Conservation (phyloP, 2,797 vertebrate genomes). For the Parotocinclus haroldoi region DNA sequence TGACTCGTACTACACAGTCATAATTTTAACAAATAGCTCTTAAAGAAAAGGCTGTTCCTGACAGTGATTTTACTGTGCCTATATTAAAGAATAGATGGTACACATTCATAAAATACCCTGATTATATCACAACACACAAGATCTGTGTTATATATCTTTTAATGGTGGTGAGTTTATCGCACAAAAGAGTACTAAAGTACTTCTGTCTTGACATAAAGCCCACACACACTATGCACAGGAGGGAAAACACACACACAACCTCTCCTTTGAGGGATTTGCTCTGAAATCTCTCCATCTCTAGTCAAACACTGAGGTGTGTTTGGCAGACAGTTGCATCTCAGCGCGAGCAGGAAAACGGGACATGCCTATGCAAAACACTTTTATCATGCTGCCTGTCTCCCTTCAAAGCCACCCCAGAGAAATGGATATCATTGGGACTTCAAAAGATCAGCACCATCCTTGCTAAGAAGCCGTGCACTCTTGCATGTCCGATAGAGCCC, state of each 20-base stretch:
- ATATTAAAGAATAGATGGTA: too few species aligned
- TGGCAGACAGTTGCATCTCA: slow-evolving; percentile 62
- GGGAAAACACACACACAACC: slow-evolving; percentile 24
- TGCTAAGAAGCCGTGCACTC: slow-evolving; percentile 60
- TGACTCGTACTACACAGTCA: too few species aligned
- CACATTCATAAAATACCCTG: background rate
- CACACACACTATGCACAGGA: slow-evolving; percentile 29
- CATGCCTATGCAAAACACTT: slow-evolving; percentile 68
- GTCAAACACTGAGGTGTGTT: slow-evolving; percentile 74
- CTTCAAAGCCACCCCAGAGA: slow-evolving; percentile 67
- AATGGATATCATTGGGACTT: slow-evolving; percentile 68
- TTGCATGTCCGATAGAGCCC: slow-evolving; percentile 63
- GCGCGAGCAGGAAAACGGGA: slow-evolving; percentile 54
- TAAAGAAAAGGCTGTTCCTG: too few species aligned
- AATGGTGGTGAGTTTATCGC: slow-evolving; percentile 22
- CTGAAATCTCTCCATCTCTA: slow-evolving; percentile 70
- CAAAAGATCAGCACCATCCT: slow-evolving; percentile 63
- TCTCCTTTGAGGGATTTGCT: slow-evolving; percentile 64
- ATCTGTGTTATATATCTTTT: slow-evolving; percentile 6
- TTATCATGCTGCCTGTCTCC: slow-evolving; percentile 65
- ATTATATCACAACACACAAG: background rate
- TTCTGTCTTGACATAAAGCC: slow-evolving; percentile 32
- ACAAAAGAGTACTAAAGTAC: slow-evolving; percentile 22
- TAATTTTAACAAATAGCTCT: too few species aligned
- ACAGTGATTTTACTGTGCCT: too few species aligned